Evolutionary conservation across 2,113 vertebrate species (phyloP), one percentile per base, ranked within the genome.

Genomic region (Oreocharis arfaki): DNA sequence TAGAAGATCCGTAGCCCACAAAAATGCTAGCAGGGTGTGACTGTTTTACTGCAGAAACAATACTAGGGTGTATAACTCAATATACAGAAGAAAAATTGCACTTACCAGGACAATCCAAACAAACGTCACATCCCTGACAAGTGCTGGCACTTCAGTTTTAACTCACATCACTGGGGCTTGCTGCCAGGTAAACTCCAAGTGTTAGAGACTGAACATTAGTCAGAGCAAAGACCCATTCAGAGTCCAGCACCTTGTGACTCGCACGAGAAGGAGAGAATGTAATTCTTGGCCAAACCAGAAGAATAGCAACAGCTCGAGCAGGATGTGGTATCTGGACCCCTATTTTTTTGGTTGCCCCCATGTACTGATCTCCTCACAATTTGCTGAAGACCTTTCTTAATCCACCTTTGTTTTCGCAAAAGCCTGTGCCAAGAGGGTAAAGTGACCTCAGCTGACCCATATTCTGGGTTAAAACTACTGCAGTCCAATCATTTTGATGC

Each of bases 21-120:
- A 90, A 92, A 94, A 92, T 89, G 83, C 56, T 68, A 61, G 60
- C 56, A 88, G 96, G 85, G 90, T 64, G 85, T 89, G 82, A 71
- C 68, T 49, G 32, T 3, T 90, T 77, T 46, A 52, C 37, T 84
- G 88, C 73, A 89, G 56, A 42, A 95, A 84, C 90, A 95, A 71
- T 68, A 37, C 35, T 4, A 50, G 86, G 50, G 81, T 87, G 67
- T 60, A 49, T 32, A 93, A 87, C 60, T 59, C 79, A 65, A 81
- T 24, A 84, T 39, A 64, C 22, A 78, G 76, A 75, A 67, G 32
- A 74, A 92, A 90, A 95, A 93, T 71, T 7, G 30, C 80, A 78
- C 37, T 49, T 56, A 84, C 22, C 64, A 75, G 75, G 73, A 70
- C 37, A 84, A 65, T 76, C 76, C 76, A 92, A 94, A 77, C 41